These are phyloP conservation scores for Labeo catla DNA, from an alignment of 2,113 vertebrate genomes.

Conservation along the genomic window DNA sequence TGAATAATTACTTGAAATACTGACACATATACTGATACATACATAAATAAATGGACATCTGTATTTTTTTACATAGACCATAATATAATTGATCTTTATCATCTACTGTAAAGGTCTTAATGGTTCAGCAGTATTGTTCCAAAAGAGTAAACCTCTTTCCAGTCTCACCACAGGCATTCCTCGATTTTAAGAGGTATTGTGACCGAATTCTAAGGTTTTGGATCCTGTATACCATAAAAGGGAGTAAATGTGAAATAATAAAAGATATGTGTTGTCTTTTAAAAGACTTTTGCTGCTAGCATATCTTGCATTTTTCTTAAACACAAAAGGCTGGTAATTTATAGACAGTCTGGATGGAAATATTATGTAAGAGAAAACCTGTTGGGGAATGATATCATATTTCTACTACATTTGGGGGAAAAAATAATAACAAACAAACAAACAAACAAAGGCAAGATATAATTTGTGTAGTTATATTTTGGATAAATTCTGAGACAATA, in stretches of 20 bases:
- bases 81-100: not conserved
- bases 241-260: constrained; percentile 27
- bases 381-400: not conserved
- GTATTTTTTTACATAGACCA: too few species aligned
- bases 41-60: too few species aligned
- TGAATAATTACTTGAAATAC: too few species aligned
- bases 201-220: not conserved
- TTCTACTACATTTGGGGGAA: too few species aligned
- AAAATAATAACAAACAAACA: too few species aligned
- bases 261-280: not conserved
- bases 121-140: not conserved
- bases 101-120: not conserved
- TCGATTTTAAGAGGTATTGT: constrained; percentile 6
- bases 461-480: too few species aligned
- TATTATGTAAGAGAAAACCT: not conserved
- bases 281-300: constrained; percentile 25
- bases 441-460: too few species aligned
- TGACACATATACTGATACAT: too few species aligned
- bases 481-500: too few species aligned
- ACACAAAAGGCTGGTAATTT: constrained; percentile 32
- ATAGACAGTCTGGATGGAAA: constrained; percentile 33
- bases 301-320: not conserved
- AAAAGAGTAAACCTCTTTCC: not conserved
- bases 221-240: constrained; percentile 37
- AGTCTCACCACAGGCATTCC: not conserved